Base-by-base conservation (phyloP, 2,797 vertebrate species). In the Onychomys arenicola region DNA sequence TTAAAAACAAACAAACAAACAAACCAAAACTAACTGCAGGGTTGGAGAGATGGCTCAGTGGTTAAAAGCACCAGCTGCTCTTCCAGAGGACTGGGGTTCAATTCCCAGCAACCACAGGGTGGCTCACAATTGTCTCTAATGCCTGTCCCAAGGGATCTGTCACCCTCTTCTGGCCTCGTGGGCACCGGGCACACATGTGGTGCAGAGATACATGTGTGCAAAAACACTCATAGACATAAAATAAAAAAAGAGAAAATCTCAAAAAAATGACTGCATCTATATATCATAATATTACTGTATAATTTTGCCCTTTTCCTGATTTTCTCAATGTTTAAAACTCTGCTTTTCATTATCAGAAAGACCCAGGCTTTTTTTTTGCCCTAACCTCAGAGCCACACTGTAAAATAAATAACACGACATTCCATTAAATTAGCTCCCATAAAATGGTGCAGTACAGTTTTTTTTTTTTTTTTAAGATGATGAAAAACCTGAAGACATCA, bases 401-500 rank as follows among this genome's bases (percentile, higher is more conserved):
- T 34, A 94, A 92, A 55, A 61, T 57, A 83, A 92, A 55, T 89
- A 92, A 81, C 78, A 97, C n/a, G 61, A 75, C 67, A 59, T 93
- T 97, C 95, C 94, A 46, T 86, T 93, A 81, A 82, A 95, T 96
- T 93, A 96, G 43, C 29, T 76, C 93, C 92, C 69, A 37, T 91
- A 71, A 43, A 65, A 21, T 4, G 29, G 71, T 93, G 91, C 0
- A 0, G 63, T 19, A 11, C 67, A 0, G 3, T 34, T 88, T 80
- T 89, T 85, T 90, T 32, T 90, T n/a, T 77, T 90, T 90, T 95
- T 96, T 96, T 37, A 96, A 57, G 85, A 96, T 96, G 88, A 81
- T 97, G 97, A 97, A 97, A 98, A 96, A 95, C 49, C 52, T 90
- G 82, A 97, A 98, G 95, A 90, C 96, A 95, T 25, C 40, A 97